These are phyloP conservation scores for Oreortyx pictus DNA, from an alignment of 2,797 vertebrate species.

Conservation along the genomic window DNA sequence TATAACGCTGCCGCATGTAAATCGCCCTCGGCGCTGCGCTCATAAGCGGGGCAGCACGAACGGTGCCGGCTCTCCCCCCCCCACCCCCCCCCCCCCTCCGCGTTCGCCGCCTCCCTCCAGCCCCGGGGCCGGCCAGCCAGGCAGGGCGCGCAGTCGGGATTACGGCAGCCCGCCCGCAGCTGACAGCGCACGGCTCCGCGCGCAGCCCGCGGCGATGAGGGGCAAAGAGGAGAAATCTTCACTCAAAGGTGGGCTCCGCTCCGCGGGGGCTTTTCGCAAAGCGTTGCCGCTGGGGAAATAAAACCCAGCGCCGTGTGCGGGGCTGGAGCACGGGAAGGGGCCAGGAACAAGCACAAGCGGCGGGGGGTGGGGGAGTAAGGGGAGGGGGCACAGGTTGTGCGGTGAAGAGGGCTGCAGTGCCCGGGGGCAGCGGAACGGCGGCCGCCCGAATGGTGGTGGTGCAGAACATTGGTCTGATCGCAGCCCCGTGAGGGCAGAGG, in stretches of 20 bases:
- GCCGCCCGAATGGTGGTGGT: background rate
- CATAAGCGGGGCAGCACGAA: conserved; percentile 50
- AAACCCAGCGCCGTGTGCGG: background rate
- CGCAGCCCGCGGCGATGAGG: conserved; percentile 70
- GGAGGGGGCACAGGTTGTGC: background rate
- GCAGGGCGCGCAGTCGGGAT: conserved; percentile 21
- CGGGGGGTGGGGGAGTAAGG: background rate
- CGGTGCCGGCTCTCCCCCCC: background rate
- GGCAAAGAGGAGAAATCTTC: conserved; percentile 78
- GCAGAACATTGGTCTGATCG: background rate
- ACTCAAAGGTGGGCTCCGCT: conserved; percentile 78
- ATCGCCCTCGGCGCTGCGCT: conserved; percentile 68
- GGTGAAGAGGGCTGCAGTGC: no score
- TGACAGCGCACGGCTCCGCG: conserved; percentile 1
- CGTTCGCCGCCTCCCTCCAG: conserved; percentile 47
- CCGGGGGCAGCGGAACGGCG: no score
- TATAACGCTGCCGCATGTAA: conserved; percentile 77
- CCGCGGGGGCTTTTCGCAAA: background rate
- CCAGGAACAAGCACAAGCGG: background rate
- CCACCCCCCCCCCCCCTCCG: background rate
- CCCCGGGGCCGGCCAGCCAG: conserved; percentile 42
- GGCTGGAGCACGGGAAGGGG: background rate
- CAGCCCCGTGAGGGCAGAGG: background rate
- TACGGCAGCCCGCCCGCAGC: background rate
- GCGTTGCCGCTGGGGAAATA: background rate